Conservation (phyloP, 2,888 invertebrate species). For the Pachliopta kotzebuea region DNA sequence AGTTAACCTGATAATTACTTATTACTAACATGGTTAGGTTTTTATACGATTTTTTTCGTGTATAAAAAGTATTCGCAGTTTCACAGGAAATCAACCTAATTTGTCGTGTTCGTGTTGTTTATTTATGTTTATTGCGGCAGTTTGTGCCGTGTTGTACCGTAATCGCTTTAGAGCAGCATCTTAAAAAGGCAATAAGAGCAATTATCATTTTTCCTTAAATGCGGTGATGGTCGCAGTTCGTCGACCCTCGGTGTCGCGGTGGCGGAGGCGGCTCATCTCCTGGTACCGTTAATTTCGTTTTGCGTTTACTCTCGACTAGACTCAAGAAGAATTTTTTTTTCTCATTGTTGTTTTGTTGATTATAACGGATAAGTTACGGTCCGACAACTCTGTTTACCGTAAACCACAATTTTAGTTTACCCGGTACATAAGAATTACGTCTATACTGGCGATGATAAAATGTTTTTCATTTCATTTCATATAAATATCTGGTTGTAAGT, state of each 20-base stretch:
- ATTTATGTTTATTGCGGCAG: not conserved
- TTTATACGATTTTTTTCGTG: no score
- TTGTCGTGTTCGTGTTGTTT: not conserved
- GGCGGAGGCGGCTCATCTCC: constrained; percentile 28
- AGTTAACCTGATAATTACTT: no score
- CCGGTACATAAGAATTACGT: not conserved
- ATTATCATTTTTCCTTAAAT: constrained; percentile 55
- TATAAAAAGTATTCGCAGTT: not conserved
- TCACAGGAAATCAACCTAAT: constrained; percentile 11
- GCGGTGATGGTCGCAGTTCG: constrained; percentile 43
- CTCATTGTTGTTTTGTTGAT: constrained; percentile 25
- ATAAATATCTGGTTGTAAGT: no score
- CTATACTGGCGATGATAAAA: not conserved
- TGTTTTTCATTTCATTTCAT: not conserved
- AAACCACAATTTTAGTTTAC: not conserved
- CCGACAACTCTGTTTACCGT: constrained; percentile 14
- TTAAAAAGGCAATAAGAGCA: constrained; percentile 31
- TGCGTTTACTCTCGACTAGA: constrained; percentile 60
- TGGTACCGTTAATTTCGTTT: constrained; percentile 47
- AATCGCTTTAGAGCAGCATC: constrained; percentile 26
- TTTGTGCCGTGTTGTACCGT: constrained; percentile 20
- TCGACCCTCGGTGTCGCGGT: constrained; percentile 48
- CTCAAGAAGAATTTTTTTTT: constrained; percentile 36
- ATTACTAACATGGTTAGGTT: no score
- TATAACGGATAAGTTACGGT: constrained; percentile 33